Percentiles rank a stretch among this genome's conserved stretches.
phyloP scores from a whole-genome alignment of 2,113 vertebrate species.

The Sturnira hondurensis region DNA sequence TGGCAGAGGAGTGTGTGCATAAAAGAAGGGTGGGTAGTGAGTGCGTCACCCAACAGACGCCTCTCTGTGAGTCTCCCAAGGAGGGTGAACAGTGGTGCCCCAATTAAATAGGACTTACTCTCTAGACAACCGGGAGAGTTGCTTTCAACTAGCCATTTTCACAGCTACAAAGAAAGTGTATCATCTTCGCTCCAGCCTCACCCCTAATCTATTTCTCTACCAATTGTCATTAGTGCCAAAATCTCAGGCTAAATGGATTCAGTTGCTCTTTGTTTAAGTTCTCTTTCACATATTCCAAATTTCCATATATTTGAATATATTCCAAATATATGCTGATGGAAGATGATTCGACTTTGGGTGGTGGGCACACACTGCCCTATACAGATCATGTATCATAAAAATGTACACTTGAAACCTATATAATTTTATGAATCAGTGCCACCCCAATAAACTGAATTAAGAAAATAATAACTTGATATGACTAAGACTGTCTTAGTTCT shows the following conservation, averaged over 20 bases:
- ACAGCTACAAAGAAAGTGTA: neutral
- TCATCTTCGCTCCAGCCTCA: neutral
- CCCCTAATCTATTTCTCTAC: neutral
- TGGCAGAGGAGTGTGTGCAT: accelerated
- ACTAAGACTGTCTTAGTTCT: neutral
- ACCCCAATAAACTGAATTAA: neutral
- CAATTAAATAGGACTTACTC: neutral
- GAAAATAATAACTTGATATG: neutral
- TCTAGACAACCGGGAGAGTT: neutral
- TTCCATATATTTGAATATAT: neutral
- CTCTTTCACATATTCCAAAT: neutral
- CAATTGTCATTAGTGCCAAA: neutral
- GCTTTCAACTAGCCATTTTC: neutral
- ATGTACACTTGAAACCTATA: neutral
- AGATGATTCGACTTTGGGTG: neutral
- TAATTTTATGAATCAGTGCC: neutral
- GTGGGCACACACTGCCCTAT: neutral
- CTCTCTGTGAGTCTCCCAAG: accelerated
- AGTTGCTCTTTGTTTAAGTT: neutral
- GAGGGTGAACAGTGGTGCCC: neutral
- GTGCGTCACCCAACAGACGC: neutral
- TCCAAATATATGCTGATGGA: neutral
- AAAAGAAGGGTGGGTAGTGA: neutral
- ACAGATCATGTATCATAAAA: neutral
- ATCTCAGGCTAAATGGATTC: neutral